These are phyloP conservation scores for Corythaeola cristata DNA, from an alignment of 2,113 vertebrate species.

Conservation along the genomic window DNA sequence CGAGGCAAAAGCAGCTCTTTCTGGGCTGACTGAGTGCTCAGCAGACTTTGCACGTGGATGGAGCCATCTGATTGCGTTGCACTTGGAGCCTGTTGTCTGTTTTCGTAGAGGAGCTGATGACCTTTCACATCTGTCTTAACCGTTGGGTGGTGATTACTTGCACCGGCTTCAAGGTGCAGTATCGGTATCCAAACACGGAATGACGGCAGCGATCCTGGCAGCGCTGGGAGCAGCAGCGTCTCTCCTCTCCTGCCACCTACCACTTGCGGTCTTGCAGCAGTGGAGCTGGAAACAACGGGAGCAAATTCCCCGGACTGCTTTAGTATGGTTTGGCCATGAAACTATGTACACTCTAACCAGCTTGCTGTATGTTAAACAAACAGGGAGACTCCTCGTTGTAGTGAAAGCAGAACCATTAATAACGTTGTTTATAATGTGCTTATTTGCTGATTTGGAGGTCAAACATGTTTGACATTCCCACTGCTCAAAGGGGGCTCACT, in stretches of 20 bases:
- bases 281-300: background rate
- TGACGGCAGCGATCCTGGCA: rapidly evolving
- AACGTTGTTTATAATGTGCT: conserved; percentile 67
- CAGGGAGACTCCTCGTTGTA: conserved; percentile 9
- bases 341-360: background rate
- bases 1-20: background rate
- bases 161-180: background rate
- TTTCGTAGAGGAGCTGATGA: background rate
- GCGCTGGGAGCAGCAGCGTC: background rate
- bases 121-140: background rate
- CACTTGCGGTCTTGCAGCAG: background rate
- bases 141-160: background rate
- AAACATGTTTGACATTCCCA: conserved; percentile 72
- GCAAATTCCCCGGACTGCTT: background rate
- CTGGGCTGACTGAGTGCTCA: background rate
- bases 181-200: background rate
- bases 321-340: conserved; percentile 4
- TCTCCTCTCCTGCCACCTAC: background rate
- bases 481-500: conserved; percentile 16
- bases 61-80: rapidly evolving
- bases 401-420: conserved; percentile 59
- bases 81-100: background rate
- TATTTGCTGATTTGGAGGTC: conserved; percentile 72
- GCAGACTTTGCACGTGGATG: background rate
- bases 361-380: conserved; percentile 57